Base-by-base conservation (phyloP, 2,797 vertebrate species). In the Chrysolophus pictus region DNA sequence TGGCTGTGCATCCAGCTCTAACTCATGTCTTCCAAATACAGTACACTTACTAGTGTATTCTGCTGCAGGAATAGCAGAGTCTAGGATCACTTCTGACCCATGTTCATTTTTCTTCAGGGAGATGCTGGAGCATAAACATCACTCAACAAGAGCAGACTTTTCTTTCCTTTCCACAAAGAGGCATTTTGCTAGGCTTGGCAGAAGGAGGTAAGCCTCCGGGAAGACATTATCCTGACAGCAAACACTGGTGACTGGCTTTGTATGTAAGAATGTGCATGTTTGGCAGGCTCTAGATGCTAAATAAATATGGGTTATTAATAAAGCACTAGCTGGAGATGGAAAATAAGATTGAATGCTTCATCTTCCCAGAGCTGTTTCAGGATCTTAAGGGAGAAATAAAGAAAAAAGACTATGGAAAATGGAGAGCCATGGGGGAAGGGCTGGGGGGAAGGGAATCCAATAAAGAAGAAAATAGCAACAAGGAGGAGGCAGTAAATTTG, bases 291-390 rank as follows among this genome's bases (percentile, higher is more conserved):
- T 67, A 76, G 87, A 91, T 95, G 87, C 87, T 95, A 95, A 96
- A 96, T 96, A 95, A 96, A 96, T 95, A 93, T 49, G 63, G 94
- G 91, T 91, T 96, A 96, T 96, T 96, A 96, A 96, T 96, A 96
- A 96, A 95, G 72, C 1, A 1, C 87, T 93, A 91, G 94, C 94
- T 93, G 87, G 82, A 96, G 91, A 91, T 94, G 81, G 82, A 96
- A 95, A 95, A 93, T 71, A 91, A 95, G 93, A 95, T 91, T 93
- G 94, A 96, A 93, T 35, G 59, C 62, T 91, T 95, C 69, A 87
- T 95, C 94, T 95, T 96, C 87, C 75, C 88, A 88, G 69, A 83
- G 84, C 84, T 35, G 58, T 83, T 95, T 93, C 80, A 87, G 69
- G n/a, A 84, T 87, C 92, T 96, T 93, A 77, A 22, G 65, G 72